Base-by-base conservation (phyloP, 1,140 invertebrate species). In the Metopolophium dirhodum region DNA sequence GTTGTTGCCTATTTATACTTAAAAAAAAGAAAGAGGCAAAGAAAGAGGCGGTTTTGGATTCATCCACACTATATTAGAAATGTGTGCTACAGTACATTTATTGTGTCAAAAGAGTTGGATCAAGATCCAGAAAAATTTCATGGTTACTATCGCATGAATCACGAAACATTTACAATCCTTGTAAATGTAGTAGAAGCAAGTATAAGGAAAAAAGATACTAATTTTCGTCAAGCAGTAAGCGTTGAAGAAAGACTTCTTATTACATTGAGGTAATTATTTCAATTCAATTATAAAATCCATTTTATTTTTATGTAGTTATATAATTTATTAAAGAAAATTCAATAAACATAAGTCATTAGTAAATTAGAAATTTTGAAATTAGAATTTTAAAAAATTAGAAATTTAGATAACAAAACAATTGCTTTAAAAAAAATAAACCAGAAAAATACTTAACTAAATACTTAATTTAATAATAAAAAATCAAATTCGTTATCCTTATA, bases 211-310 rank as follows among this genome's bases (percentile, higher is more conserved):
- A 77, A 9, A 9, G 68, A 77, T 77, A 77, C 68, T 77, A 77
- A 77, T 77, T 77, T 77, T 77, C 68, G 68, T 77, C 68, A n/a
- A 77, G 54, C 54, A 57, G 54, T 57, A 57, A 57, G 54, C 54
- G 14, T 57, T 9, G 54, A 57, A 18, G 54, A 57, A 3, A 57
- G 54, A 57, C 54, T 57, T 57, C 54, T 57, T 18, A 20, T 57
- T 23, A 57, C 54, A 57, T 57, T 20, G 18, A 57, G 54, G 54
- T 68, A 68, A 68, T 30, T 68, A 68, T 68, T 68, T 68, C 61
- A 68, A 68, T 68, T 68, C 20, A 68, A 26, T 68, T 68, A 26
- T 57, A 57, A 57, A 68, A 68, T 68, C 22, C 3, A 68, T 26
- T 68, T n/a, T 68, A 68, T 37, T 68, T 68, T 68, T 26, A 26